phyloP scores from a whole-genome alignment of 2,888 invertebrate genomes.

The Fissipunctia ypsillon region DNA sequence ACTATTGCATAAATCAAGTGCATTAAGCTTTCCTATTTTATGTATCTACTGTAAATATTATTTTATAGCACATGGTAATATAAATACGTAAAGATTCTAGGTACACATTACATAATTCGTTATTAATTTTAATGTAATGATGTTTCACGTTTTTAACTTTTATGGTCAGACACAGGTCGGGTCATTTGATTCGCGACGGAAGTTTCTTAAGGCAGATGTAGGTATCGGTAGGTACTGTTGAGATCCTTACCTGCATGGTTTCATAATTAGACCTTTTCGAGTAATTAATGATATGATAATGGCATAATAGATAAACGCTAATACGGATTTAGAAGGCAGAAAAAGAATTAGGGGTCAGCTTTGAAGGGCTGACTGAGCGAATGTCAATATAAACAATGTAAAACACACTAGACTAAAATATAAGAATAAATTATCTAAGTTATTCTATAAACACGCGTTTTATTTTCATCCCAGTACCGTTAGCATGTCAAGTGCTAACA shows the following conservation, averaged over 20 bases:
- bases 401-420: background rate
- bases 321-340: too few species aligned
- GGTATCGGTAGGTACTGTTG: background rate
- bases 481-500: too few species aligned
- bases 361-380: background rate
- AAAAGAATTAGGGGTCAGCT: background rate
- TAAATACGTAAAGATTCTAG: background rate
- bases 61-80: slow-evolving; percentile 6
- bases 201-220: slow-evolving; percentile 19
- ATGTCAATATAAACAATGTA: background rate
- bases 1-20: slow-evolving; percentile 18
- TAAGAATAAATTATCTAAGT: background rate
- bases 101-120: slow-evolving; percentile 10
- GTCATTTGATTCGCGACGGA: slow-evolving; percentile 11
- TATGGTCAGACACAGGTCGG: slow-evolving; percentile 1
- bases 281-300: too few species aligned
- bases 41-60: slow-evolving; percentile 11
- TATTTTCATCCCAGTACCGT: background rate
- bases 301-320: too few species aligned
- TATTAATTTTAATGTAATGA: slow-evolving; percentile 4
- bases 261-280: too few species aligned
- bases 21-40: slow-evolving; percentile 9
- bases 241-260: too few species aligned
- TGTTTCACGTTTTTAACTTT: background rate
- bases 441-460: background rate